Percentiles rank a stretch among this genome's conserved stretches.
phyloP scores from a whole-genome alignment of 2,113 vertebrate species.

The Todiramphus saurophagus region DNA sequence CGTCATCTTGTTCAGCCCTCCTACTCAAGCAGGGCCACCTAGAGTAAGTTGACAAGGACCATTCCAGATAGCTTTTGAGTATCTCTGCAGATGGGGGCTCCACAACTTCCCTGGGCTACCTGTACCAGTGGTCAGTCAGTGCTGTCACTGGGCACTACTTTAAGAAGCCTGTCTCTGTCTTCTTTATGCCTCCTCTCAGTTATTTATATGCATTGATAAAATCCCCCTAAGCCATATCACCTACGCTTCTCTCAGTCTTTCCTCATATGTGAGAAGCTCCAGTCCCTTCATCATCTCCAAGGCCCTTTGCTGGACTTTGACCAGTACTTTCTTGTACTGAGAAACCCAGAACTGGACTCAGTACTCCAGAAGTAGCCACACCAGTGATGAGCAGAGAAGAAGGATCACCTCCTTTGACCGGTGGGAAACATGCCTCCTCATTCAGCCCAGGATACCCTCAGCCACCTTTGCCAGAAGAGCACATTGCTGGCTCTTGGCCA shows the following conservation, averaged over 20 bases:
- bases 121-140: neutral
- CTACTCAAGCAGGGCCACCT: neutral
- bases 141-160: too few relatives aligned
- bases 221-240: neutral
- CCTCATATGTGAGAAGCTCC: neutral
- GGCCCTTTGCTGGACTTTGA: neutral
- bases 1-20: neutral
- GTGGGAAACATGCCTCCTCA: rapidly evolving
- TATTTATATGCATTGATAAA: neutral
- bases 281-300: neutral
- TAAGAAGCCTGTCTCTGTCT: neutral
- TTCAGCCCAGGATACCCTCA: neutral
- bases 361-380: neutral
- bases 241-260: neutral
- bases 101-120: neutral
- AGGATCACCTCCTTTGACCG: neutral
- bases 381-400: neutral
- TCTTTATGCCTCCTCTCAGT: neutral
- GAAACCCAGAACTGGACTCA: neutral
- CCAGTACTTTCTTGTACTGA: neutral
- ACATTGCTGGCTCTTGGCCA: neutral
- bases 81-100: neutral
- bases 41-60: neutral
- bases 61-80: neutral
- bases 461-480: neutral